Conservation (phyloP, 2,797 vertebrate genomes). For the Columba guinea region DNA sequence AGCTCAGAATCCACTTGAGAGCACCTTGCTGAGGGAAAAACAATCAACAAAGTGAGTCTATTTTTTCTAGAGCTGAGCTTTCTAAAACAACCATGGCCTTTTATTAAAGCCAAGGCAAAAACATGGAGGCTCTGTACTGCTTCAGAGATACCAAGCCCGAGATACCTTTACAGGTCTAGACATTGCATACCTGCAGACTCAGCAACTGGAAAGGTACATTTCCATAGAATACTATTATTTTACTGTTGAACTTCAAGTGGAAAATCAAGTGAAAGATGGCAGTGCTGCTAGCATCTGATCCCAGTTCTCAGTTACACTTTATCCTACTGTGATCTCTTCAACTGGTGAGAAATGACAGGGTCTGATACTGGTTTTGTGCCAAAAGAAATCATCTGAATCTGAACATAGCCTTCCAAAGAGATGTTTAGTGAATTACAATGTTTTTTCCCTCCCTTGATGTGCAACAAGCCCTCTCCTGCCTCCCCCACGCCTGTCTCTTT, state of each 20-base stretch:
- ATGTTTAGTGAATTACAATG: neutral
- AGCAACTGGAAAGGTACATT: neutral
- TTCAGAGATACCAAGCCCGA: neutral
- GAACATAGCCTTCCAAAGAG: neutral
- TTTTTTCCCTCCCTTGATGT: neutral
- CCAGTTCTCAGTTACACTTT: neutral
- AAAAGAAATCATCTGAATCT: neutral
- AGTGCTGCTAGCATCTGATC: neutral
- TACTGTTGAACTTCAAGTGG: neutral
- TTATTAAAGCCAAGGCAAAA: neutral
- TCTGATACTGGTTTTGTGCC: neutral
- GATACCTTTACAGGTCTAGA: neutral
- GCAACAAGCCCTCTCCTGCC: constrained; percentile 25
- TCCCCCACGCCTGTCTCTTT: neutral
- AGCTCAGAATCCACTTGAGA: neutral
- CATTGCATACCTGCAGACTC: neutral
- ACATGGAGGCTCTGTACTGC: neutral
- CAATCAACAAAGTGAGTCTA: neutral
- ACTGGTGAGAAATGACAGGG: neutral
- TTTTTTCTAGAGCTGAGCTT: neutral
- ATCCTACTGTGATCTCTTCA: neutral
- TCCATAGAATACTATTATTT: neutral
- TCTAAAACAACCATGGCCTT: neutral
- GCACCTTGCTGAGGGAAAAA: neutral
- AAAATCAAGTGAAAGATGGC: neutral